Conservation (phyloP, 2,113 vertebrate species). For the Poeciliopsis turrubarensis region DNA sequence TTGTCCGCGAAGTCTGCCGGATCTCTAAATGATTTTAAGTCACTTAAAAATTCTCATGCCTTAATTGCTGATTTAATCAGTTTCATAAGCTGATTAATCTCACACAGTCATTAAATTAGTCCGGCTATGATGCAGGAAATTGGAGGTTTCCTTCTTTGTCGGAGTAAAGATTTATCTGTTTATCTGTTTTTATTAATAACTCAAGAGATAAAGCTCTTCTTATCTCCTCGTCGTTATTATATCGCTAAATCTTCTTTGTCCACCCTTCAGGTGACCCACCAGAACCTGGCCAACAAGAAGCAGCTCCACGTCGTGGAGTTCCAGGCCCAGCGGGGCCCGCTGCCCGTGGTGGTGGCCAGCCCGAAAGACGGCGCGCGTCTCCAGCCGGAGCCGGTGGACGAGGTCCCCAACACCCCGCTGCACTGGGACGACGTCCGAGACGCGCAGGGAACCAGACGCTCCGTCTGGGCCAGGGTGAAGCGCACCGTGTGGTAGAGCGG, state of each 20-base stretch:
- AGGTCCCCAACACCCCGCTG: constrained; percentile 81
- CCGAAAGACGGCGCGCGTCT: constrained; percentile 66
- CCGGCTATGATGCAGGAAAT: too few species aligned
- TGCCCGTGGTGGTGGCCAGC: constrained; percentile 87
- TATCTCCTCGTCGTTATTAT: too few species aligned
- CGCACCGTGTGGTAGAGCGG: constrained; percentile 77
- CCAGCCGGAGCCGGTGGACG: constrained; percentile 81
- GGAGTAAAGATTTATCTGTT: too few species aligned
- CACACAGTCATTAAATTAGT: too few species aligned
- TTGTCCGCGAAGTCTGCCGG: too few species aligned
- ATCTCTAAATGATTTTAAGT: too few species aligned
- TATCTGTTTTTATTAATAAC: too few species aligned
- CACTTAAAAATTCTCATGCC: too few species aligned
- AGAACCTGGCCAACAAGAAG: constrained; percentile 86
- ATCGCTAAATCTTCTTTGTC: neutral
- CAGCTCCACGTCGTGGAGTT: constrained; percentile 91
- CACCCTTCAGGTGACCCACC: constrained; percentile 86
- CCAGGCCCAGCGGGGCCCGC: constrained; percentile 82
- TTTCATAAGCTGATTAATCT: too few species aligned
- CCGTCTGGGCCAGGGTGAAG: constrained; percentile 83
- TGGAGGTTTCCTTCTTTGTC: too few species aligned
- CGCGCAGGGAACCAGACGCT: constrained; percentile 83
- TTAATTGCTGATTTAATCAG: too few species aligned
- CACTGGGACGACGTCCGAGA: constrained; percentile 89
- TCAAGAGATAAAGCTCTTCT: neutral